Percentiles rank a stretch among this genome's conserved stretches.
phyloP scores from a whole-genome alignment of 2,113 vertebrate genomes.

The Hylia prasina region DNA sequence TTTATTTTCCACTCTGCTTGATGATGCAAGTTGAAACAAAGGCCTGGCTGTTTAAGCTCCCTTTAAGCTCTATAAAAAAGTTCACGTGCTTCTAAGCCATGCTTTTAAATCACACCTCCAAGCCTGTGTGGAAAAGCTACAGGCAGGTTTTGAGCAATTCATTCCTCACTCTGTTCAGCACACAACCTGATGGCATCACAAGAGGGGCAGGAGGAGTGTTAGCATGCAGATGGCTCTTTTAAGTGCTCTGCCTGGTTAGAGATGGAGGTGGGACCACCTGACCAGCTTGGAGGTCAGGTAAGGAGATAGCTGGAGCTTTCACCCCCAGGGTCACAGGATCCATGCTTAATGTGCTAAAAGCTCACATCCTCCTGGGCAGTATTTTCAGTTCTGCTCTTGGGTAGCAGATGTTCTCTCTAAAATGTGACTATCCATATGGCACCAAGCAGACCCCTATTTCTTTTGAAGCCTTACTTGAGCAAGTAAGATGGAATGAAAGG shows the following conservation, averaged over 20 bases:
- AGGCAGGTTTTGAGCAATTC: not conserved
- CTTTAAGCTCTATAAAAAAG: not conserved
- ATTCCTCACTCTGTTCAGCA: not conserved
- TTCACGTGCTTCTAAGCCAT: not conserved
- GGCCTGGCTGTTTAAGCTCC: not conserved
- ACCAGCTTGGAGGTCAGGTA: not conserved
- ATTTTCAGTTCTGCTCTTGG: not conserved
- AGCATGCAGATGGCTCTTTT: not conserved
- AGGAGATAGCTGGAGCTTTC: not conserved
- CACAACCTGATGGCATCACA: not conserved
- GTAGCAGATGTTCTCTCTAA: not conserved
- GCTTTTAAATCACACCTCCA: not conserved
- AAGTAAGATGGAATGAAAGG: not conserved
- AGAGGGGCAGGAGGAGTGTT: not conserved
- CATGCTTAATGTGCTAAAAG: not conserved
- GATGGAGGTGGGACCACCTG: not conserved
- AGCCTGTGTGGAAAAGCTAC: not conserved
- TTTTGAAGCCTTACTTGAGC: not conserved
- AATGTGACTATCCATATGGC: accelerated
- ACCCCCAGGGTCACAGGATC: not conserved
- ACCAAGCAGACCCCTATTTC: not conserved
- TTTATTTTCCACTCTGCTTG: not conserved
- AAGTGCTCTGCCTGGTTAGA: not conserved
- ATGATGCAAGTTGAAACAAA: not conserved
- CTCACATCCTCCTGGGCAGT: not conserved